Evolutionary conservation across 2,113 vertebrate species (phyloP).

Genomic region (Callaeas wilsoni): DNA sequence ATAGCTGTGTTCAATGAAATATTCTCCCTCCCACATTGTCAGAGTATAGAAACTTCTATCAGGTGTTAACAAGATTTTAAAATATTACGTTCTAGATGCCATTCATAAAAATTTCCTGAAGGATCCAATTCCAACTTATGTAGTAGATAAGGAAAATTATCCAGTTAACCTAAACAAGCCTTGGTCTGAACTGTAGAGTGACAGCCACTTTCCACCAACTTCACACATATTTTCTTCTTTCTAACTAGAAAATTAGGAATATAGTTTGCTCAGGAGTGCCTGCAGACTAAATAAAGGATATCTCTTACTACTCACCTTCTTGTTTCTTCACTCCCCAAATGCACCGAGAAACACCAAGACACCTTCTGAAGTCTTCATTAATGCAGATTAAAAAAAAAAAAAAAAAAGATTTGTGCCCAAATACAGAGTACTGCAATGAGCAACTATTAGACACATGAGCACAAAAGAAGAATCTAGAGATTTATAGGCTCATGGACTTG

Average conservation of each 20-base stretch:
- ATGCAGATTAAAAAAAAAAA: not conserved
- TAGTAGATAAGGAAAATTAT: not conserved
- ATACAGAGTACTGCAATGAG: not conserved
- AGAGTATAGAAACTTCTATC: not conserved
- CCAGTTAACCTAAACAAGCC: not conserved
- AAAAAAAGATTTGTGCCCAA: not conserved
- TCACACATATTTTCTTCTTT: not conserved
- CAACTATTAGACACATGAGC: not conserved
- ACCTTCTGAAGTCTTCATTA: not conserved
- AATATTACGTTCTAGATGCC: not conserved
- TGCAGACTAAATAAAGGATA: not conserved
- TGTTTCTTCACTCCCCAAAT: not conserved
- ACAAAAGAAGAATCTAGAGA: not conserved
- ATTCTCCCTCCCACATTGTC: not conserved
- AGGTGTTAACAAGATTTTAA: not conserved
- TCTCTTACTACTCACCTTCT: not conserved
- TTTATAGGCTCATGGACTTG: not conserved
- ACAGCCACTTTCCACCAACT: not conserved
- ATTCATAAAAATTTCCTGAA: not conserved
- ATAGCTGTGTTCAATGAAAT: not conserved
- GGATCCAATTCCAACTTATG: fast-evolving
- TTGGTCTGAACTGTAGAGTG: not conserved
- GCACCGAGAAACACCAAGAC: not conserved
- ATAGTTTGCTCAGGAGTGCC: not conserved
- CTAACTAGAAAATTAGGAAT: not conserved